phyloP scores from a whole-genome alignment of 2,888 invertebrate genomes.

The Dynastes maya region DNA sequence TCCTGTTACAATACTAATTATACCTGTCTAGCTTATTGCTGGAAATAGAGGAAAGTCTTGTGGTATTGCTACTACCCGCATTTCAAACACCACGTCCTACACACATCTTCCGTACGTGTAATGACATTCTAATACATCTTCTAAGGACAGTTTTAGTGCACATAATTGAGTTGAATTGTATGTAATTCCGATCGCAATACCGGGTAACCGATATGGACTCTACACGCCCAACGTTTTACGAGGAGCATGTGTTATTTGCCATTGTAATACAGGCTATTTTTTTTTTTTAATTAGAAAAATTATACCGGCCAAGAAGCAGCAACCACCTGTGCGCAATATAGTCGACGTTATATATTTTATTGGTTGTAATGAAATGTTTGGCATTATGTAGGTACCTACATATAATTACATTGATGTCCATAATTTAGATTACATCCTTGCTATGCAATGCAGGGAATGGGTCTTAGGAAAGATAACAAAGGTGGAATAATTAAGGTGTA shows the following conservation, averaged over 20 bases:
- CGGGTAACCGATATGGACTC: too few relatives aligned
- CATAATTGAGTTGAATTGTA: constrained; percentile 16
- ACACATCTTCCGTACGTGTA: too few relatives aligned
- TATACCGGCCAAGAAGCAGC: too few relatives aligned
- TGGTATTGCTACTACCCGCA: too few relatives aligned
- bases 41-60: too few relatives aligned
- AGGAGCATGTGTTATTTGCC: background rate
- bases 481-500: background rate
- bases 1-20: too few relatives aligned
- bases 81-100: too few relatives aligned
- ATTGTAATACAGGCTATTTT: constrained; percentile 2
- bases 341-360: constrained; percentile 3
- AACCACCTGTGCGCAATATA: background rate
- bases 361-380: constrained; percentile 1
- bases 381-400: background rate
- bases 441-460: background rate
- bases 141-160: constrained; percentile 20
- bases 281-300: background rate
- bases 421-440: background rate
- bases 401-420: background rate
- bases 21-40: too few relatives aligned
- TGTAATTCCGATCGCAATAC: background rate
- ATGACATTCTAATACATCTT: background rate
- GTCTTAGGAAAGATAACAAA: background rate
- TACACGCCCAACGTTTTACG: too few relatives aligned